Evolutionary conservation across 64 coral and sea anemone genomes (phyloP).

Genomic region (Stylophora pistillata): DNA sequence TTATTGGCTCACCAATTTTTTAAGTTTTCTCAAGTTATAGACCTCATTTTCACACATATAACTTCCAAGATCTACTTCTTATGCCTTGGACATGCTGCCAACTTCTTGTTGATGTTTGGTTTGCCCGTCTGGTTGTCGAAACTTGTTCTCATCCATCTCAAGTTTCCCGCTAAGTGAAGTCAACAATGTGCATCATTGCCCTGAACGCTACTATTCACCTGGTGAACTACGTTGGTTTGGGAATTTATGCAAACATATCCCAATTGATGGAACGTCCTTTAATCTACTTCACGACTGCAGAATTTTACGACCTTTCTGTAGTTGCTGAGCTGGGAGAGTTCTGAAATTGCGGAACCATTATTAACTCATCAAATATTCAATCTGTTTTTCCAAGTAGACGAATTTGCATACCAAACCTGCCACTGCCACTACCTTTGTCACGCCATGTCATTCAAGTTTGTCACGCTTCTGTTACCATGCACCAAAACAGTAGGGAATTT

Average conservation of each 20-base stretch:
- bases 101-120: conserved; percentile 41
- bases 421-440: too few relatives aligned
- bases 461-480: too few relatives aligned
- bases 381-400: too few relatives aligned
- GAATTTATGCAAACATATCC: conserved; percentile 14
- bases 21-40: too few relatives aligned
- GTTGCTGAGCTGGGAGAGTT: too few relatives aligned
- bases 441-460: too few relatives aligned
- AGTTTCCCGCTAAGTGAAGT: conserved; percentile 46
- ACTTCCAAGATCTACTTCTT: conserved; percentile 43
- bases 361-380: too few relatives aligned
- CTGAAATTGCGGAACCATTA: too few relatives aligned
- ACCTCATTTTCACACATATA: conserved; percentile 9
- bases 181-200: conserved; percentile 42
- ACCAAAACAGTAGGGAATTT: too few relatives aligned
- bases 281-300: conserved; percentile 51
- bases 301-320: conserved; percentile 43
- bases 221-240: conserved; percentile 51
- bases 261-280: conserved; percentile 40
- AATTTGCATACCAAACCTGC: too few relatives aligned
- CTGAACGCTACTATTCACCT: conserved; percentile 52
- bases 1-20: too few relatives aligned
- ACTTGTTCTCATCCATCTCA: conserved; percentile 36
- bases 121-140: conserved; percentile 31
- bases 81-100: conserved; percentile 46